Evolutionary conservation across 2,113 vertebrate species (phyloP).

Genomic region (Scartelaos histophorus): DNA sequence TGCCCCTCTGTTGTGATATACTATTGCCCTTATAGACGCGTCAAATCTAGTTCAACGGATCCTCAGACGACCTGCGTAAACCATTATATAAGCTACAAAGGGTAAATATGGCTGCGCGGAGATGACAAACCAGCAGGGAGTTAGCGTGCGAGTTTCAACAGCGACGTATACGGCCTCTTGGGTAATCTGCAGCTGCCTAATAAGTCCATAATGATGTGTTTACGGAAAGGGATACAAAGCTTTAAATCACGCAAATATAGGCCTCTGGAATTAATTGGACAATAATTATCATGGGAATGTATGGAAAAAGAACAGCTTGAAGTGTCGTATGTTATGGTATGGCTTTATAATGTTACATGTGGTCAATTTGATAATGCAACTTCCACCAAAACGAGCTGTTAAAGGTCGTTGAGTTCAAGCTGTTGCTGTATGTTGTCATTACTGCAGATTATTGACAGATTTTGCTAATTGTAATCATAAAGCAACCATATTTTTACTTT

Average conservation of each 20-base stretch:
- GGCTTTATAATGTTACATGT: not conserved
- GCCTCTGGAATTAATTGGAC: not conserved
- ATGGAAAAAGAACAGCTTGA: not conserved
- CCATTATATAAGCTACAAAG: conserved; percentile 34
- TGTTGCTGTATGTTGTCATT: not conserved
- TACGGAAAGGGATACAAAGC: not conserved
- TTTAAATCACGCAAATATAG: not conserved
- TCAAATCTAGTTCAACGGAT: conserved; percentile 18
- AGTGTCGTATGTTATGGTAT: not conserved
- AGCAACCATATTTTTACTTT: too few species aligned
- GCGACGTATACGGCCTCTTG: not conserved
- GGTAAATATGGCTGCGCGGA: not conserved
- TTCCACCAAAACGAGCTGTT: not conserved
- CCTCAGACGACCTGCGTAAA: conserved; percentile 19
- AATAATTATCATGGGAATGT: not conserved
- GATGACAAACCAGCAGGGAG: conserved; percentile 27
- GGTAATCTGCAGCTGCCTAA: conserved; percentile 6
- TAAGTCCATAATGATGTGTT: not conserved
- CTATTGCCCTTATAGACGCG: not conserved
- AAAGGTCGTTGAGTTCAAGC: not conserved
- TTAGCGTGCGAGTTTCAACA: conserved; percentile 7
- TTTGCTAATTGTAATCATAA: too few species aligned
- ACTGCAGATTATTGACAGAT: not conserved
- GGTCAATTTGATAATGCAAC: not conserved
- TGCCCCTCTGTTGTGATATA: not conserved